Evolutionary conservation across 2,797 vertebrate species (phyloP).

Genomic region (Onychomys torridus): DNA sequence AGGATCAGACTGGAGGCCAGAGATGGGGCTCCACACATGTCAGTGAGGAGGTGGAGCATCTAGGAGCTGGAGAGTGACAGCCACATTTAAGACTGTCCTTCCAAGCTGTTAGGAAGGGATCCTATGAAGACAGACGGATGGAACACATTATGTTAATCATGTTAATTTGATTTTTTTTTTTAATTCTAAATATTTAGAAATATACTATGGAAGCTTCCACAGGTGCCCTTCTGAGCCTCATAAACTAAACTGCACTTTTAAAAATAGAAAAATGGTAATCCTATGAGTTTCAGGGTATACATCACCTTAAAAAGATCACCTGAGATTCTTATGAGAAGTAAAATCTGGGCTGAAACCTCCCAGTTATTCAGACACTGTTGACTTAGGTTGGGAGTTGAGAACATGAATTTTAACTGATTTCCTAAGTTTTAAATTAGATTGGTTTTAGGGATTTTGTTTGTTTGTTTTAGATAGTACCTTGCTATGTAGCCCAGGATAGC

Average conservation of each 20-base stretch:
- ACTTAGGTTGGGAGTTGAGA: neutral
- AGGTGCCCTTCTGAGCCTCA: neutral
- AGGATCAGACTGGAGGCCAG: rapidly evolving
- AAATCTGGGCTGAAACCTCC: neutral
- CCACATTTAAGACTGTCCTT: neutral
- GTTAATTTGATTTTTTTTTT: neutral
- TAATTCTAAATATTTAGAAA: neutral
- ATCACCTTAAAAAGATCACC: neutral
- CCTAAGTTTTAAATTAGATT: neutral
- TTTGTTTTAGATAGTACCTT: neutral
- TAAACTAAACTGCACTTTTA: neutral
- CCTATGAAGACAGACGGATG: neutral
- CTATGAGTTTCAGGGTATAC: neutral
- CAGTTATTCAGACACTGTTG: neutral
- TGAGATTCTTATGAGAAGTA: neutral
- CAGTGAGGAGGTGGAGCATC: neutral
- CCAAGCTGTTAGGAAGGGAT: neutral
- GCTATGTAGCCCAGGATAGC: neutral
- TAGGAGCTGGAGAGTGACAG: neutral
- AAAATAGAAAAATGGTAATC: neutral
- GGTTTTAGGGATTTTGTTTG: neutral
- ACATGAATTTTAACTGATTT: neutral
- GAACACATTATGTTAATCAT: neutral
- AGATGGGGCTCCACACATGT: neutral
- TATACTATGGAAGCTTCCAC: neutral